phyloP scores from a whole-genome alignment of 2,797 vertebrate genomes.

The Crypturellus tataupa region DNA sequence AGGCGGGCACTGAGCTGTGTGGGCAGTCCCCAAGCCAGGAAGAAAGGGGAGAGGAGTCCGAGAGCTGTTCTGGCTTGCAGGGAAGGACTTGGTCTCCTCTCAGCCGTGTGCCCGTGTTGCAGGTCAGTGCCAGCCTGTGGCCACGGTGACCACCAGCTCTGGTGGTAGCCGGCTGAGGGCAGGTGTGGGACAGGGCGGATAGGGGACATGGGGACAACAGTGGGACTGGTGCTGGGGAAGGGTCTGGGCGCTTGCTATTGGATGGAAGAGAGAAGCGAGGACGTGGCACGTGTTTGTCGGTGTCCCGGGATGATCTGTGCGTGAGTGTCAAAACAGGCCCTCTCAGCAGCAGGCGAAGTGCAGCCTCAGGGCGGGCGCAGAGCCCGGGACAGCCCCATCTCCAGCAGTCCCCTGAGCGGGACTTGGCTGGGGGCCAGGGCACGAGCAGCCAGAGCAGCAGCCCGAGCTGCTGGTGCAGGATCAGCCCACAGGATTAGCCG shows the following conservation, averaged over 20 bases:
- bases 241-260: not conserved
- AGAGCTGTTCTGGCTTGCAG: not conserved
- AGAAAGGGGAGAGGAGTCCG: not conserved
- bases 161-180: not conserved
- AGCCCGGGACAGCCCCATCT: not conserved
- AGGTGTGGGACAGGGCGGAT: too few relatives aligned
- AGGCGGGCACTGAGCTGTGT: not conserved
- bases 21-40: not conserved
- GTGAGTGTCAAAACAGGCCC: not conserved
- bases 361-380: too few relatives aligned
- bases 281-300: not conserved
- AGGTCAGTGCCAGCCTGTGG: not conserved
- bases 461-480: fast-evolving
- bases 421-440: not conserved
- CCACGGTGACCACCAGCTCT: not conserved
- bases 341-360: not conserved
- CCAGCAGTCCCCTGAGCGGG: fast-evolving
- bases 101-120: not conserved
- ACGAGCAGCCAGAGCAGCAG: not conserved
- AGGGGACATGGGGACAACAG: fast-evolving
- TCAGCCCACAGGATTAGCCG: not conserved
- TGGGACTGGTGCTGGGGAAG: not conserved
- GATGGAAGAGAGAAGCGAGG: not conserved
- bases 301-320: not conserved
- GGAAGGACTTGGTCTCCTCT: not conserved